Evolutionary conservation across 2,797 vertebrate genomes (phyloP).

Genomic region (Lepilemur ruficaudatus): DNA sequence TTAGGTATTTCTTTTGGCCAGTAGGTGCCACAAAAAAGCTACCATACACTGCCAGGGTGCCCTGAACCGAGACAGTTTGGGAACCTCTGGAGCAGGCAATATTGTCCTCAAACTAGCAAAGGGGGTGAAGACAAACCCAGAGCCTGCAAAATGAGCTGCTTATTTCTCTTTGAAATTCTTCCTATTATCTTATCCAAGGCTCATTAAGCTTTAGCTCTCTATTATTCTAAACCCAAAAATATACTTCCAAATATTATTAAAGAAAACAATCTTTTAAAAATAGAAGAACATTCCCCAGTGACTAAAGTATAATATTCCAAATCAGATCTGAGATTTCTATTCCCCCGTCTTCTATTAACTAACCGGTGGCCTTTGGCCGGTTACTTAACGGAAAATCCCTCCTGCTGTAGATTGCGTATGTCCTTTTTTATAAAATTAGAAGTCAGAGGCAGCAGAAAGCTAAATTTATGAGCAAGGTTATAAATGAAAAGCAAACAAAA

Average conservation of each 20-base stretch:
- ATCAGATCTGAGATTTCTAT: background rate
- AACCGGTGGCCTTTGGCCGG: background rate
- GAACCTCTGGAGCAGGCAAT: background rate
- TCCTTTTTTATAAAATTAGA: background rate
- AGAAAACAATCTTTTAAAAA: background rate
- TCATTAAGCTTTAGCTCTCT: background rate
- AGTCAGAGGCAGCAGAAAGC: background rate
- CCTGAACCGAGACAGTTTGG: background rate
- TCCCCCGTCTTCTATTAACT: background rate
- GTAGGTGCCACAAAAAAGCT: background rate
- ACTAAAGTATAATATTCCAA: background rate
- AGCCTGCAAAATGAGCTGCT: background rate
- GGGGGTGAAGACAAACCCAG: background rate
- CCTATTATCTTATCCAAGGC: background rate
- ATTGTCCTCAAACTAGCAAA: background rate
- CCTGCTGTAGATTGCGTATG: background rate
- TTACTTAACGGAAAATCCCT: background rate
- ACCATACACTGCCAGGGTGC: rapidly evolving
- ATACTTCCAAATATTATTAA: background rate
- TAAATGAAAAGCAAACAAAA: background rate
- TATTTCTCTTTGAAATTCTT: background rate
- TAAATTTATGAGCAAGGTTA: background rate
- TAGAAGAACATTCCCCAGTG: background rate
- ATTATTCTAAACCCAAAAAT: background rate
- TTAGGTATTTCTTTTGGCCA: background rate